phyloP scores from a whole-genome alignment of 2,797 vertebrate species.

The Vireo griseus region DNA sequence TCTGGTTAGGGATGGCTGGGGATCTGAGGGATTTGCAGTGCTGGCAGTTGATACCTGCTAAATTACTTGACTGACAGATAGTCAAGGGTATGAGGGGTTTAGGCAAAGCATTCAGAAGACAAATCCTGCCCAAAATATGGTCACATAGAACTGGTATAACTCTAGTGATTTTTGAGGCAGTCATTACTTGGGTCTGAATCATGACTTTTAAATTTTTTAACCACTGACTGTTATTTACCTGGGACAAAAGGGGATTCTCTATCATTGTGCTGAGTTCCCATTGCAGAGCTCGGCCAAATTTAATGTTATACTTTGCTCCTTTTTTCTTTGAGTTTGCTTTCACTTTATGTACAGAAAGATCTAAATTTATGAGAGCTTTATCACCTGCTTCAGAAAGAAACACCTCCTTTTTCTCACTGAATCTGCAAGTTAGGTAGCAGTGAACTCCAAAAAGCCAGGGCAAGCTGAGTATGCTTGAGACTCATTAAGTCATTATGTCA shows the following conservation, averaged over 20 bases:
- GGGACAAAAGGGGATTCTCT: background rate
- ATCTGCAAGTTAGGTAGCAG: background rate
- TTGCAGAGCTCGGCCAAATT: background rate
- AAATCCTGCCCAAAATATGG: background rate
- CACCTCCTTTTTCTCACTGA: slow-evolving; percentile 6
- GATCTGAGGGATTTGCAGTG: background rate
- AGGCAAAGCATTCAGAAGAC: background rate
- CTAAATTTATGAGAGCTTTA: slow-evolving; percentile 33
- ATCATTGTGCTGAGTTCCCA: background rate
- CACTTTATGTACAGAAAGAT: background rate
- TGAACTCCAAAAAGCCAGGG: background rate
- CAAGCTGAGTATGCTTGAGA: background rate
- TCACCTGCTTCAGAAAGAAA: background rate
- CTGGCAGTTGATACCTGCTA: background rate
- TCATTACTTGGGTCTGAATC: background rate
- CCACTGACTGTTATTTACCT: background rate
- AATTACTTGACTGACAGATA: background rate
- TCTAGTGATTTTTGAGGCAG: background rate
- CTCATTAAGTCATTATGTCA: background rate
- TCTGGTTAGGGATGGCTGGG: background rate
- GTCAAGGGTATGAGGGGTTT: background rate
- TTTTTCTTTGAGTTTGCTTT: background rate
- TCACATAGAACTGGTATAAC: background rate
- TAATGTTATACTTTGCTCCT: background rate
- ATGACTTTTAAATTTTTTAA: background rate